Evolutionary conservation across 2,888 invertebrate genomes (phyloP), one percentile per base, ranked within the genome.

Genomic region (Amblyjoppa proteus): DNA sequence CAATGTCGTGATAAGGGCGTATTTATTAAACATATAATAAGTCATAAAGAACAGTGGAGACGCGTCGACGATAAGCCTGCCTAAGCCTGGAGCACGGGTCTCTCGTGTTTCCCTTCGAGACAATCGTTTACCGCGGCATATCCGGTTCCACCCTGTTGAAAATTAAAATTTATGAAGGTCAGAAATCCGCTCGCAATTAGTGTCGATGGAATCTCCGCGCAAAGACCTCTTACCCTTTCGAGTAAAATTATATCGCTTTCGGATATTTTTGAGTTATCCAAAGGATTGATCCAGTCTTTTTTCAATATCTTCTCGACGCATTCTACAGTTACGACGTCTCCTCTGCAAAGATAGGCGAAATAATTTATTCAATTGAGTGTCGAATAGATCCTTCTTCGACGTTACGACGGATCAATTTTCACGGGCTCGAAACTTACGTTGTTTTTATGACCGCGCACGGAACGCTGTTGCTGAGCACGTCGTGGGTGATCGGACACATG

Each of bases 401-500:
- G 38, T 56, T 66, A 28, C 13, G 38, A 56, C 45, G 28, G 45
- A 73, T 74, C 61, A n/a, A 25, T 53, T 75, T 9, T 16, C 3
- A 4, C 53, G 76, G 61, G 38, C 16, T 6, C 66, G 4, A 71
- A 94, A 94, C 96, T 96, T 95, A 98, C 97, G 98, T 98, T 82
- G 98, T 96, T 94, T 96, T 97, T 77, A 99, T 95, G 45, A 99
- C 97, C 84, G 98, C 99, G 94, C 98, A 98, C 0, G 99, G 98
- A 2, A 99, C 97, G 7, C 99, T 97, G 95, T 99, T 99, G 87
- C 98, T 97, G 51, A 99, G 95, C 85, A 99, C 96, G 94, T 99
- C 99, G 94, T 98, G 98, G 1, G 99, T 99, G 0, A 99, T 97
- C 1, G 99, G 98, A 94, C 99, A 99, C 97, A 99, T 99, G 93